These are phyloP conservation scores for Cyprinella venusta DNA, from an alignment of 2,797 vertebrate genomes.

Conservation along the genomic window DNA sequence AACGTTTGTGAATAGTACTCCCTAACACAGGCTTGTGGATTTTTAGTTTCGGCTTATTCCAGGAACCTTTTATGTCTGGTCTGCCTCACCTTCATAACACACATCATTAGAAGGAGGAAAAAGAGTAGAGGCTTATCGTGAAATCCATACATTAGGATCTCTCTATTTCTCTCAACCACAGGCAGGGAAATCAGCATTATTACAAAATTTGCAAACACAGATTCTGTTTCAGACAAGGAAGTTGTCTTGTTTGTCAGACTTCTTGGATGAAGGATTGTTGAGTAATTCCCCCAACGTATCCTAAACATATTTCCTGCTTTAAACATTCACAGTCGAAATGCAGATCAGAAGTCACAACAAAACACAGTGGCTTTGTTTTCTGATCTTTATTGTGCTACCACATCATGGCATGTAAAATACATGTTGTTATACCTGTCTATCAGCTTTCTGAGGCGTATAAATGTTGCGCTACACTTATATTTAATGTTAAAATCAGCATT, in stretches of 20 bases:
- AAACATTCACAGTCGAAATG: neutral
- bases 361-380: neutral
- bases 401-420: neutral
- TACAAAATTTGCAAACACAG: neutral
- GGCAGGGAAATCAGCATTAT: neutral
- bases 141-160: conserved; percentile 26
- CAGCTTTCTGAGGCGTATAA: neutral
- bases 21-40: neutral
- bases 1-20: conserved; percentile 39
- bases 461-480: neutral
- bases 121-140: neutral
- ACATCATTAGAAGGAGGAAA: neutral
- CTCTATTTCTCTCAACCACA: neutral
- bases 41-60: conserved; percentile 46
- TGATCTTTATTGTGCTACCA: neutral
- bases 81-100: neutral
- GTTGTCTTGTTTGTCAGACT: neutral
- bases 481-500: neutral
- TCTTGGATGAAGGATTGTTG: neutral
- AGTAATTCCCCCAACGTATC: neutral
- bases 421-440: neutral
- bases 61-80: conserved; percentile 40
- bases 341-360: neutral
- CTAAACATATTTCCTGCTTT: conserved; percentile 20
- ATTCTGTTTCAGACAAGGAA: neutral